Evolutionary conservation across 2,797 vertebrate genomes (phyloP), one percentile per base, ranked within the genome.

Genomic region (Serranus cabrilla): DNA sequence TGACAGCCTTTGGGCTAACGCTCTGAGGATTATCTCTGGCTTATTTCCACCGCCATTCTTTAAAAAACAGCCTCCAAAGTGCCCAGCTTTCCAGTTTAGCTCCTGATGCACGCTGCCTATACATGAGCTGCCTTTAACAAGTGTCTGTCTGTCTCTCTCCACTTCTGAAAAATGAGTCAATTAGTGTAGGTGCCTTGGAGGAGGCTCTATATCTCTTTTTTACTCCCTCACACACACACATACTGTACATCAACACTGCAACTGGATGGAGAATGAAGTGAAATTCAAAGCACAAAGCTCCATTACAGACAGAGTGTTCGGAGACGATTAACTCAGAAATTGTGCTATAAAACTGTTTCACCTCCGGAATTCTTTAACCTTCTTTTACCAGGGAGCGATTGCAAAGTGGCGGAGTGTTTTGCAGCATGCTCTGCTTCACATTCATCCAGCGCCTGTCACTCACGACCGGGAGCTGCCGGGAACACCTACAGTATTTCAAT

Each of bases 121-220:
- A 74, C 71, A 78, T 20, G 61, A 74, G 62, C 61, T 58, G 49
- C 65, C 69, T 66, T 74, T 77, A 76, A 81, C 73, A 27, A 59
- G 37, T 34, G 59, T 65, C 67, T 67, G 71, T 86, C 76, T 75
- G 21, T 85, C 78, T 76, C 61, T 66, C 58, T 13, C 16, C 57
- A 54, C 81, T 69, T 78, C 62, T 83, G 78, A 87, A 71, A 75
- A 90, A 87, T 68, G 73, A 90, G 79, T 84, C 84, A 87, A 88
- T 91, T 90, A 90, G 82, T 62, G 58, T 25, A 68, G 71, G 37
- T 66, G 66, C 78, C 80, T 83, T 75, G 31, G 50, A 85, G 78
- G 74, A 82, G 58, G 54, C 23, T 60, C 67, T n/a, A 25, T 42
- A 11, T 78, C 50, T 78, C 46, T 52, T 60, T 49, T 45, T 62